A percentile compares a stretch with the other conserved stretches of the same genome.
These are phyloP conservation scores for Sphaeridia pumilis DNA, from an alignment of 2,888 invertebrate genomes.

Conservation along the genomic window DNA sequence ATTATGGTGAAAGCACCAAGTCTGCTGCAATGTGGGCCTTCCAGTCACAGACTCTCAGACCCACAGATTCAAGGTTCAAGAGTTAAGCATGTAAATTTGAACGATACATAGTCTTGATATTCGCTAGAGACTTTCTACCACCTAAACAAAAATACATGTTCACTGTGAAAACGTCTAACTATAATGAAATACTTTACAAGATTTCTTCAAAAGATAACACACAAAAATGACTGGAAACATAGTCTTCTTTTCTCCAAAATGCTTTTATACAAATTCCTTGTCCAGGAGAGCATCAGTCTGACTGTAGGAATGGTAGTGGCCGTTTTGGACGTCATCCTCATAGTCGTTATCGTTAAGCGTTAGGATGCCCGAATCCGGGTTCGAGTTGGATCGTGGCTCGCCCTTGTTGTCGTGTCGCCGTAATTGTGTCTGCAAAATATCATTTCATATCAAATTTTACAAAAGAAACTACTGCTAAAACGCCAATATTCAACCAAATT, in stretches of 20 bases:
- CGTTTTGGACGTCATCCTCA: conserved; percentile 3
- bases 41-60: no score
- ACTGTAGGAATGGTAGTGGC: conserved; percentile 14
- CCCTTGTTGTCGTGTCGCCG: neutral
- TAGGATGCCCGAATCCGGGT: conserved; percentile 13
- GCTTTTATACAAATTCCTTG: conserved; percentile 12
- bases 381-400: conserved; percentile 1
- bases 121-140: no score
- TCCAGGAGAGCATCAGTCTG: conserved; percentile 12
- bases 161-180: no score
- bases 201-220: no score
- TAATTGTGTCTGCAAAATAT: neutral
- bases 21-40: no score
- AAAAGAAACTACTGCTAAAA: neutral
- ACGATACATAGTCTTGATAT: no score
- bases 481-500: neutral
- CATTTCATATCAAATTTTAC: neutral
- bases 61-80: no score
- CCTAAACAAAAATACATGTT: no score
- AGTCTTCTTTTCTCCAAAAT: neutral
- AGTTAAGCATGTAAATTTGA: no score
- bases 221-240: neutral
- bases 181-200: no score
- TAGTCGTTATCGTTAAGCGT: conserved; percentile 6
- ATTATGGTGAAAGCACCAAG: no score